Conservation (phyloP, 1,140 invertebrate genomes). For the Paraescarpia echinospica region DNA sequence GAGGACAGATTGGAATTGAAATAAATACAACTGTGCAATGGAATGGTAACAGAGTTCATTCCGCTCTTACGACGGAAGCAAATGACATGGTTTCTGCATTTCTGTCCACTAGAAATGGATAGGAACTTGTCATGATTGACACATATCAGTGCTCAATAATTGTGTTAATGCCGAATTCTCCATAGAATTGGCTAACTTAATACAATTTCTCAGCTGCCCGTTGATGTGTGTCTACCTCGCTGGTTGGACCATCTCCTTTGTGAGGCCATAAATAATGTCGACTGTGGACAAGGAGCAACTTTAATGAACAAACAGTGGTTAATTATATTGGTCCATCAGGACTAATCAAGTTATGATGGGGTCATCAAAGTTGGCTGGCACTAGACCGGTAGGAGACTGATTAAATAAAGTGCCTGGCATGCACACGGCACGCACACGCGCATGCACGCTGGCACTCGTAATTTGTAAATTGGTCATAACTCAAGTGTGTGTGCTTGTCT, state of each 20-base stretch:
- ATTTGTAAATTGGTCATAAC: background rate
- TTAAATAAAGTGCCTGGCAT: background rate
- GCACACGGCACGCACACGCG: background rate
- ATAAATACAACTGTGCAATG: no score
- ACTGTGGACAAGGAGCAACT: background rate
- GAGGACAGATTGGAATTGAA: no score
- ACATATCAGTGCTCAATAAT: background rate
- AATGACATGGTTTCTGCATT: background rate
- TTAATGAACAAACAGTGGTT: constrained; percentile 1
- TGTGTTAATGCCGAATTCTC: background rate
- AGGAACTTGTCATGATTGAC: background rate
- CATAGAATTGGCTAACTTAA: background rate
- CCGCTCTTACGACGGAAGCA: no score
- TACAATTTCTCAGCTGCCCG: background rate
- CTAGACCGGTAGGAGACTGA: background rate
- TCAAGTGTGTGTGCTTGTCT: background rate
- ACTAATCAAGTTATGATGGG: constrained; percentile 4
- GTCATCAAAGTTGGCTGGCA: background rate
- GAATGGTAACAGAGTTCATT: no score
- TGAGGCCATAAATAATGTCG: background rate
- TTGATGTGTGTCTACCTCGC: background rate
- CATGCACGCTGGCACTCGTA: background rate
- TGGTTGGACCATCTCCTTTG: background rate
- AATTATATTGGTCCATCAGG: constrained; percentile 5
- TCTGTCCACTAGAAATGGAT: background rate